phyloP scores from a whole-genome alignment of 2,888 invertebrate genomes.

The Cylindroiulus punctatus region DNA sequence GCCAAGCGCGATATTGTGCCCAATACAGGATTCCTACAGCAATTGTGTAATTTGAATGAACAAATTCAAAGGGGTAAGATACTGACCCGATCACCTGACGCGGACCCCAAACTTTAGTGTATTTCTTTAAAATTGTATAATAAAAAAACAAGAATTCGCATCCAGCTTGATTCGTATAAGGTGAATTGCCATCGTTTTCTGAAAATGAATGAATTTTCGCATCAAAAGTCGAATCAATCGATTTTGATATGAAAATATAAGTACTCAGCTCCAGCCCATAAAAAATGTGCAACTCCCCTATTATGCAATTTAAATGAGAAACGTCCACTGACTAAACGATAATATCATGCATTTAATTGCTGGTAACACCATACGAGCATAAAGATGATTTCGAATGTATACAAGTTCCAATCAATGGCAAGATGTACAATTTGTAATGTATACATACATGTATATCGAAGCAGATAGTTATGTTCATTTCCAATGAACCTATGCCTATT shows the following conservation, averaged over 20 bases:
- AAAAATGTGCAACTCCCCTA: no score
- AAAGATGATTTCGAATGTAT: not conserved
- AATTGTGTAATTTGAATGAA: slow-evolving; percentile 65
- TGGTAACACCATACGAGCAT: not conserved
- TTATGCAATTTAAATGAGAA: slow-evolving; percentile 65
- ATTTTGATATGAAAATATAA: no score
- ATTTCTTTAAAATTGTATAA: no score
- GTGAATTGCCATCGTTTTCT: no score
- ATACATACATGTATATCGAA: not conserved
- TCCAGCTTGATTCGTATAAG: no score
- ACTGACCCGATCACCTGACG: not conserved
- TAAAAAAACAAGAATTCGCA: no score
- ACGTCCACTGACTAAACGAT: slow-evolving; percentile 59
- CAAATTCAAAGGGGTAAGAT: slow-evolving; percentile 59
- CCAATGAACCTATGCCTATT: not conserved
- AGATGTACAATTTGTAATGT: not conserved
- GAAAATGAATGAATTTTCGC: no score
- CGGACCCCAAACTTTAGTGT: slow-evolving; percentile 31
- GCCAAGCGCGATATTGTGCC: slow-evolving; percentile 67
- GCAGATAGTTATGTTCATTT: not conserved
- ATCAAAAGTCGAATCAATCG: no score
- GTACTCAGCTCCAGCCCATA: no score
- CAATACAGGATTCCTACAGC: slow-evolving; percentile 68
- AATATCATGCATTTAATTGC: not conserved
- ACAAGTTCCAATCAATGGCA: not conserved